Evolutionary conservation across 1,140 invertebrate genomes (phyloP), one percentile per base, ranked within the genome.

Genomic region (Drosophila melanogaster): DNA sequence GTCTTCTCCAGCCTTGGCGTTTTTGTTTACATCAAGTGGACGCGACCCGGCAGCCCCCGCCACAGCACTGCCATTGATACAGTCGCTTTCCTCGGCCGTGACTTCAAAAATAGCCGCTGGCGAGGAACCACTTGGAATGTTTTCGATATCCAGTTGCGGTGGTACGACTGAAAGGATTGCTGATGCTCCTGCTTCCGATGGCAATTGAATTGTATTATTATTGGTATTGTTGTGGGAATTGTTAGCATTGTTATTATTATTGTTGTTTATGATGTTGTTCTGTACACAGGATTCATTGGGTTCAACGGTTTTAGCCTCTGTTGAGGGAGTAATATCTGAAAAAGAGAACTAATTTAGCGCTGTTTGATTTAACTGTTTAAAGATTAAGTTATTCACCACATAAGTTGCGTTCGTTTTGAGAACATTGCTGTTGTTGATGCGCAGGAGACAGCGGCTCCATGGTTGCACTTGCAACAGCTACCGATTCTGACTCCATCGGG

Each of bases 291-390:
- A 79, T 84, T 89, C 72, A 89, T 84, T 67, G 84, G 84, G 80
- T 89, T 90, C 80, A 89, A 90, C 85, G 84, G 80, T 67, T 89
- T 90, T 89, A 89, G 84, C 84, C 84, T 89, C 84, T 89, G 85
- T 89, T 90, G 85, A 90, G 72, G 79, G 72, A 84, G 85, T 89
- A 77, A 85, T 89, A 89, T 89, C 84, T 89, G 77, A 61, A 46
- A 61, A 46, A 14, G 17, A 15, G 15, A 8, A 8, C 12, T 2
- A n/a, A 17, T 50, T 17, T 1, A 17, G 10, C 2, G 1, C 0
- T 1, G 2, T 4, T 47, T 5, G 2, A n/a, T 19, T 10, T 12
- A 33, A 17, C 14, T 1, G 1, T 5, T 12, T 2, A 12, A 4
- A 6, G 6, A 19, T 3, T 17, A 35, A 35, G 15, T 19, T 30